Evolutionary conservation across 1,140 invertebrate genomes (phyloP).

Genomic region (Drosophila melanica): DNA sequence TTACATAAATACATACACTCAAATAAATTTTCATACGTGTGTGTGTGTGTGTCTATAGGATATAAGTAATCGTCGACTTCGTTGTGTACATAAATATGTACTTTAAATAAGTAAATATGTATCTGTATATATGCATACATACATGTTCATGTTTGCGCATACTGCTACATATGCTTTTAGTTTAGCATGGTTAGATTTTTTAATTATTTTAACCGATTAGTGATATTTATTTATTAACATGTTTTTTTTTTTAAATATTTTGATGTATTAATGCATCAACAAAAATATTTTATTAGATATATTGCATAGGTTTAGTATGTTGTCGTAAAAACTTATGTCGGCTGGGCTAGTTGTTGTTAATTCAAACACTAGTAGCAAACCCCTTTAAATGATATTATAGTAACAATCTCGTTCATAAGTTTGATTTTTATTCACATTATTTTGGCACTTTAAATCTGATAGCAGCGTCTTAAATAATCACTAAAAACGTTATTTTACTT

Average conservation of each 20-base stretch:
- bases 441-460: background rate
- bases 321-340: background rate
- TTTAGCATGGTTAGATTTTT: background rate
- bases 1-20: background rate
- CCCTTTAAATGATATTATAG: background rate
- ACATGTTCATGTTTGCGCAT: background rate
- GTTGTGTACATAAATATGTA: background rate
- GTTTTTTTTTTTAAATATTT: too few species aligned
- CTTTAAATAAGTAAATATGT: background rate
- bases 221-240: background rate
- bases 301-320: too few species aligned
- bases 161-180: conserved; percentile 2
- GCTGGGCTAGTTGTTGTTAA: background rate
- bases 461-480: background rate
- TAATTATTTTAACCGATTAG: background rate
- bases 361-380: background rate
- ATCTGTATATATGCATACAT: background rate
- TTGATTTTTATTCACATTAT: background rate
- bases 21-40: background rate
- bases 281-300: too few species aligned
- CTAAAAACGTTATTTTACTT: background rate
- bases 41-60: background rate
- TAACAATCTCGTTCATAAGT: background rate
- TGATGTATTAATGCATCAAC: too few species aligned
- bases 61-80: background rate